phyloP scores from a whole-genome alignment of 2,113 vertebrate species.

The Theristicus caerulescens region DNA sequence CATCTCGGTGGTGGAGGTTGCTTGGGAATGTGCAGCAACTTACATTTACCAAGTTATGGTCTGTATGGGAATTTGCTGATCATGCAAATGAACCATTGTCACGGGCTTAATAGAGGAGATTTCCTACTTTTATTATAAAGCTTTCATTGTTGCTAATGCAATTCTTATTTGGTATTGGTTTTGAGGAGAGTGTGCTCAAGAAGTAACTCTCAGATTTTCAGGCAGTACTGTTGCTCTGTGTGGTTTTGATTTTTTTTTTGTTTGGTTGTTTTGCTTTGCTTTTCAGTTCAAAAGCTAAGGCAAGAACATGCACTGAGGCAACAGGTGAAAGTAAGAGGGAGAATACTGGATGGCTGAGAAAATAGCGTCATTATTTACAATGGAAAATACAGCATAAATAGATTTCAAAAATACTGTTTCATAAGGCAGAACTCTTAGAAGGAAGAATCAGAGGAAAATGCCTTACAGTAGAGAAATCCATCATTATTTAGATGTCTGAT shows the following conservation, averaged over 20 bases:
- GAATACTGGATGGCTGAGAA: background rate
- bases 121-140: background rate
- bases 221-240: background rate
- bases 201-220: background rate
- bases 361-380: background rate
- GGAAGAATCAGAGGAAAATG: background rate
- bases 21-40: background rate
- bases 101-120: background rate
- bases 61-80: background rate
- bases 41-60: background rate
- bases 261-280: background rate
- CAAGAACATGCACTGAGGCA: background rate
- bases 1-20: background rate
- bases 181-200: background rate
- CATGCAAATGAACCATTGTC: background rate
- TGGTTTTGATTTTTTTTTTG: background rate
- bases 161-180: background rate
- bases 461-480: background rate
- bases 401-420: background rate
- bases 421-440: background rate
- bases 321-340: background rate
- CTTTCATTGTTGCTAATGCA: background rate
- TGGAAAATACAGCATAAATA: background rate
- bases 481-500: background rate
- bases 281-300: background rate